Evolutionary conservation across 2,113 vertebrate genomes (phyloP).

Genomic region (Vulpes lagopus): DNA sequence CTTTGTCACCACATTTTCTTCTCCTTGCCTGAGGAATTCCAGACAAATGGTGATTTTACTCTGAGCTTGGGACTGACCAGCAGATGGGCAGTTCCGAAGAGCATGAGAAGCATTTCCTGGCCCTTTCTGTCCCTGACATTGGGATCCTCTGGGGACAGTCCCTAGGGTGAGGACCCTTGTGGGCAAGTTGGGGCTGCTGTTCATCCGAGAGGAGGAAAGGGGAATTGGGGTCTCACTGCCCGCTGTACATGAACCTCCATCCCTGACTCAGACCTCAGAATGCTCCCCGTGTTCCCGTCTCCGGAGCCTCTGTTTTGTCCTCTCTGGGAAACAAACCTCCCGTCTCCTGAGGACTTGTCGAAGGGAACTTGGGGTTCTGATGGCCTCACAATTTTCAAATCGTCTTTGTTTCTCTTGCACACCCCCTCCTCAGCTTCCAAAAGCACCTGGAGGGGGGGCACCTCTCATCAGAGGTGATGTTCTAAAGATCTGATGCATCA

Average conservation of each 20-base stretch:
- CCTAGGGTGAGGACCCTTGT: background rate
- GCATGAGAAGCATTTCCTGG: accelerated
- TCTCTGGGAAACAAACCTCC: background rate
- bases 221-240: background rate
- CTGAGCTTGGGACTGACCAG: background rate
- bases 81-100: background rate
- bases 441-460: background rate
- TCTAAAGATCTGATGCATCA: background rate
- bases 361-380: background rate
- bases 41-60: background rate
- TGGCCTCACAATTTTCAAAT: background rate
- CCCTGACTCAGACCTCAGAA: background rate
- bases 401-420: background rate
- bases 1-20: background rate
- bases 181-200: background rate
- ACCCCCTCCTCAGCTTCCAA: background rate
- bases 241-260: accelerated
- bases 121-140: background rate
- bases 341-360: background rate
- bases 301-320: background rate
- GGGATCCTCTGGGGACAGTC: background rate
- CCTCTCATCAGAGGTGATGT: background rate
- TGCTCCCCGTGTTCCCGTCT: too few species aligned
- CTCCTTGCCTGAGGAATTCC: background rate
- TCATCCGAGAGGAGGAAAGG: background rate